Base-by-base conservation (phyloP, 2,888 invertebrate genomes). In the Galerucella pusilla region DNA sequence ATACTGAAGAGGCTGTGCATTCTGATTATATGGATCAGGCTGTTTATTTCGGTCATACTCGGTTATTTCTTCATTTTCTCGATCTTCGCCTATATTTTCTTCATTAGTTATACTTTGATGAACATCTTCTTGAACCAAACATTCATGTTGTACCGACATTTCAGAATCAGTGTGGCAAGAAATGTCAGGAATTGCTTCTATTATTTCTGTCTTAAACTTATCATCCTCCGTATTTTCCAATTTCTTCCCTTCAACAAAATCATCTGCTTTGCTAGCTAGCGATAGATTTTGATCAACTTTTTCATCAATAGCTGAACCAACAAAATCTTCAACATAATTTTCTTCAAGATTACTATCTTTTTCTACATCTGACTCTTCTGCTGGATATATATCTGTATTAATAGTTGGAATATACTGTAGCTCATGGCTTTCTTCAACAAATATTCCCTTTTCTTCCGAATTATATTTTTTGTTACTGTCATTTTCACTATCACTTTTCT, bases 21-120 rank as follows among this genome's bases (percentile, higher is more conserved):
- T 77, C 64, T 80, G 76, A 61, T 81, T 78, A 67, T 82, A 82
- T 42, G 82, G 75, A 52, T 70, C 68, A 1, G 60, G 68, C 67
- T 80, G 77, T 7, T 70, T 80, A 78, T 66, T 75, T 42, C 77
- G 11, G 42, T 78, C 67, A 57, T 79, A 75, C 71, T 78, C 65
- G 45, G 74, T 75, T 25, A 78, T 54, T 70, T 77, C 74, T 66
- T 79, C 75, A 65, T 81, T 81, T 74, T 82, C 74, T 71, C 64
- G 3, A 57, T 57, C 66, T 80, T 75, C 9, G 64, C 2, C 14
- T 3, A 14, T 42, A 42, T 42, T 42, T 42, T 42, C 35, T 42
- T 42, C 35, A 42, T 42, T 10, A 9, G 28, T 45, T 10, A 10
- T 9, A 9, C 7, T 9, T 7, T 63, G n/a, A 63, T n/a, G n/a